phyloP scores from a whole-genome alignment of 2,797 vertebrate genomes.

The Microctenopoma lineatum region DNA sequence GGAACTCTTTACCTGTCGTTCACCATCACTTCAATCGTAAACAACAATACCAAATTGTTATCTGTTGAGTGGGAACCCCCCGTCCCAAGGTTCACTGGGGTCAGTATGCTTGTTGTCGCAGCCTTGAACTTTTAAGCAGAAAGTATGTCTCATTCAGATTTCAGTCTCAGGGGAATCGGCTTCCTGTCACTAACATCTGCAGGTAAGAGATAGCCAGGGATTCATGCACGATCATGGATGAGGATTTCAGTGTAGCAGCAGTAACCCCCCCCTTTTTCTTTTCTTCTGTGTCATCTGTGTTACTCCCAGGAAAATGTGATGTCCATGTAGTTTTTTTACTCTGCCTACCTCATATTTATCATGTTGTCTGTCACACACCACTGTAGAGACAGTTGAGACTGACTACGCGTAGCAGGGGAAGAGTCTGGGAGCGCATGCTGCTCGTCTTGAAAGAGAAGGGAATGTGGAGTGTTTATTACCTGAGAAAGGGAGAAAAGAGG shows the following conservation, averaged over 20 bases:
- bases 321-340: slow-evolving; percentile 32
- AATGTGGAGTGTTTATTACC: slow-evolving; percentile 52
- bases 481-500: slow-evolving; percentile 18
- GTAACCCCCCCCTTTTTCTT: neutral
- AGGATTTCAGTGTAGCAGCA: slow-evolving; percentile 41
- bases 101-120: slow-evolving; percentile 40
- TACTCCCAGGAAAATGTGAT: slow-evolving; percentile 34
- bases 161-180: slow-evolving; percentile 68
- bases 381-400: slow-evolving; percentile 20
- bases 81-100: slow-evolving; percentile 51
- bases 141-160: slow-evolving; percentile 80
- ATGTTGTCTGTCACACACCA: slow-evolving; percentile 7
- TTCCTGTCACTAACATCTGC: slow-evolving; percentile 71
- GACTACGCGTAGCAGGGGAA: slow-evolving; percentile 39
- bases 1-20: slow-evolving; percentile 11
- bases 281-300: slow-evolving; percentile 28
- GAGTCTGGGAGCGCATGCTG: slow-evolving; percentile 17
- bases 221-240: slow-evolving; percentile 77
- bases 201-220: slow-evolving; percentile 71
- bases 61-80: slow-evolving; percentile 47
- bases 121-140: slow-evolving; percentile 71
- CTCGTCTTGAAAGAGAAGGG: slow-evolving; percentile 37
- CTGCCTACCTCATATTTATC: slow-evolving; percentile 21
- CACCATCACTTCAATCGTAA: slow-evolving; percentile 36
- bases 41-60: slow-evolving; percentile 40